A percentile compares a stretch with the other conserved stretches of the same genome.
These are phyloP conservation scores for Danio tinwini DNA, from an alignment of 2,797 vertebrate species.

Conservation along the genomic window DNA sequence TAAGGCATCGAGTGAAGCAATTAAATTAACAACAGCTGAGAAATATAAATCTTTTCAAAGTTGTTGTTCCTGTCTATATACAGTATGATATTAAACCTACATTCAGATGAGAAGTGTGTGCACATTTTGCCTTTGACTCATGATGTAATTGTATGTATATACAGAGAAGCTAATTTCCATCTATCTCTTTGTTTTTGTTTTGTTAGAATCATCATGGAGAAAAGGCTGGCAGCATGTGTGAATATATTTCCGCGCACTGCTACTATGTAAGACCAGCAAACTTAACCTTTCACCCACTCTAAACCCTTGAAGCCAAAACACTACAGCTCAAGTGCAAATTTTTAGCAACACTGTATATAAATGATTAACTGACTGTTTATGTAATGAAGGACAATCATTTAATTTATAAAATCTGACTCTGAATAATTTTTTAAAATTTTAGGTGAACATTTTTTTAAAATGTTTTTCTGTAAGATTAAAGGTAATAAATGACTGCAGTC, in stretches of 20 bases:
- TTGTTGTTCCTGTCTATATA: background rate
- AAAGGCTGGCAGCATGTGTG: slow-evolving; percentile 83
- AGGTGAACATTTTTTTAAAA: no score
- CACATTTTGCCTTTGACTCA: background rate
- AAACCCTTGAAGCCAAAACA: background rate
- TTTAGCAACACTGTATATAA: no score
- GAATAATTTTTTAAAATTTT: no score
- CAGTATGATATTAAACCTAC: background rate
- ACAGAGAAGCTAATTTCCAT: slow-evolving; percentile 2
- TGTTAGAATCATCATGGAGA: slow-evolving; percentile 84
- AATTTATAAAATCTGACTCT: background rate
- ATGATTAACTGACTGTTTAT: no score
- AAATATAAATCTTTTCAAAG: no score
- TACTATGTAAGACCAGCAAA: slow-evolving; percentile 81
- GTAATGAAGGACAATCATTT: background rate
- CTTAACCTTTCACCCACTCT: slow-evolving; percentile 1
- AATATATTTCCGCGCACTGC: slow-evolving; percentile 84
- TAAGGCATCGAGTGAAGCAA: no score
- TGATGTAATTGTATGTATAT: slow-evolving; percentile 11
- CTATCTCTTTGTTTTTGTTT: slow-evolving; percentile 26
- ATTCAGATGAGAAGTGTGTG: slow-evolving; percentile 36
- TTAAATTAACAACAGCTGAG: no score
- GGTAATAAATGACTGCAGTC: no score
- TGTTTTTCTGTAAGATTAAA: no score
- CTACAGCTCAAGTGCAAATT: background rate